Percentiles rank a stretch among this genome's conserved stretches.
Evolutionary conservation across 2,888 invertebrate species (phyloP).

Genomic region (Troides helena): DNA sequence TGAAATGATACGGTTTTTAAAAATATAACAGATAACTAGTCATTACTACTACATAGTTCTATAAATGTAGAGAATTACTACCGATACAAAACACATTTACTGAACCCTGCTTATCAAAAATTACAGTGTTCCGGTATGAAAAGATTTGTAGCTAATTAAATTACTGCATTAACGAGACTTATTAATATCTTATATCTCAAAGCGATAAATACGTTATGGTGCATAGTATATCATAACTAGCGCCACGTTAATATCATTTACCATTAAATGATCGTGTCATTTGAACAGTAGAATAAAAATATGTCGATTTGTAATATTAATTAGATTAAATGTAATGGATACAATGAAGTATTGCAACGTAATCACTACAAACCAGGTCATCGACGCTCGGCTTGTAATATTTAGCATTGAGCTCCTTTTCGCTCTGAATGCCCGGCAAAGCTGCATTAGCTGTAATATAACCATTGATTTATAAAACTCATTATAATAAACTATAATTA

Average conservation of each 20-base stretch:
- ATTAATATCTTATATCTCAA: no score
- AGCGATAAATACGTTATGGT: no score
- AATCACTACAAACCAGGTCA: slow-evolving; percentile 48
- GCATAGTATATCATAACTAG: no score
- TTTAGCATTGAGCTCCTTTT: slow-evolving; percentile 56
- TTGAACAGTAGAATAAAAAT: no score
- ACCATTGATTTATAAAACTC: not conserved
- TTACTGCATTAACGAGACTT: no score
- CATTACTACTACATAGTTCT: not conserved
- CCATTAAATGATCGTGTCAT: no score
- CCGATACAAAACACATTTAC: not conserved
- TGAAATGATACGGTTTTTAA: not conserved
- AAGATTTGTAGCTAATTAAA: no score
- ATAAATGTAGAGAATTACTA: not conserved
- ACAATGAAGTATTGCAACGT: not conserved
- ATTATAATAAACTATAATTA: not conserved
- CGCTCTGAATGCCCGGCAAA: slow-evolving; percentile 45
- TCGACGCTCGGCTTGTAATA: slow-evolving; percentile 56
- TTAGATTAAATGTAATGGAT: not conserved
- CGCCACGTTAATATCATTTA: no score
- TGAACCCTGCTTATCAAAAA: no score
- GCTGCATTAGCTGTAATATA: slow-evolving; percentile 28
- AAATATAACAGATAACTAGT: not conserved
- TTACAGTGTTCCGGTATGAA: no score
- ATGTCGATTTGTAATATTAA: no score